Conservation (phyloP, 2,888 invertebrate species). For the Elysia crispata region DNA sequence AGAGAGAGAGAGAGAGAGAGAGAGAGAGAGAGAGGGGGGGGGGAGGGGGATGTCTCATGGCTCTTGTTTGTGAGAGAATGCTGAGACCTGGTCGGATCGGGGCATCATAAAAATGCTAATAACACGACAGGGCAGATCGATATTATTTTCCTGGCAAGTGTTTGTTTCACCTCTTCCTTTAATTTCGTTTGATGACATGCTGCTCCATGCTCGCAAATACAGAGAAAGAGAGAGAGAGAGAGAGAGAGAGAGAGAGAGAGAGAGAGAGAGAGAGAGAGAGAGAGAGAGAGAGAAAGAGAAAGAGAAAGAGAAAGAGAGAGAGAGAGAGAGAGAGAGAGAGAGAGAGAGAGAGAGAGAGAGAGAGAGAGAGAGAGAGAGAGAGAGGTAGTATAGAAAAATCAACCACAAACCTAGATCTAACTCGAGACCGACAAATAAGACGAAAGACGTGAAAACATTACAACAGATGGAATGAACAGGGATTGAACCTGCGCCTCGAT, state of each 20-base stretch:
- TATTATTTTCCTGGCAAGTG: too few relatives aligned
- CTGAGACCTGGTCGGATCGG: too few relatives aligned
- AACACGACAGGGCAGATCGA: not conserved
- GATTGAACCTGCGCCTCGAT: too few relatives aligned
- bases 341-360: conserved; percentile 24
- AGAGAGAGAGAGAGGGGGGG: conserved; percentile 35
- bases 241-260: conserved; percentile 14
- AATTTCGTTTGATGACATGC: not conserved
- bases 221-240: too few relatives aligned
- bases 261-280: conserved; percentile 4
- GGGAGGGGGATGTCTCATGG: not conserved
- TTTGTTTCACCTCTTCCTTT: not conserved
- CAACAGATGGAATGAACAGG: too few relatives aligned
- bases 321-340: conserved; percentile 28
- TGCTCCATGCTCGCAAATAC: too few relatives aligned
- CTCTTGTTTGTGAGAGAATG: not conserved
- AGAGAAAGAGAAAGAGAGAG: conserved; percentile 32
- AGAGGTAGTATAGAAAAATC: too few relatives aligned
- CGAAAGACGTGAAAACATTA: too few relatives aligned
- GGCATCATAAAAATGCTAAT: not conserved
- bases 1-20: conserved; percentile 45
- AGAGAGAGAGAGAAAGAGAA: conserved; percentile 35
- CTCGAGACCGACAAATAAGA: too few relatives aligned
- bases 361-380: too few relatives aligned
- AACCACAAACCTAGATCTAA: too few relatives aligned